Percentiles rank a stretch among this genome's conserved stretches.
Evolutionary conservation across 2,888 invertebrate genomes (phyloP).

Genomic region (Macaria notata): DNA sequence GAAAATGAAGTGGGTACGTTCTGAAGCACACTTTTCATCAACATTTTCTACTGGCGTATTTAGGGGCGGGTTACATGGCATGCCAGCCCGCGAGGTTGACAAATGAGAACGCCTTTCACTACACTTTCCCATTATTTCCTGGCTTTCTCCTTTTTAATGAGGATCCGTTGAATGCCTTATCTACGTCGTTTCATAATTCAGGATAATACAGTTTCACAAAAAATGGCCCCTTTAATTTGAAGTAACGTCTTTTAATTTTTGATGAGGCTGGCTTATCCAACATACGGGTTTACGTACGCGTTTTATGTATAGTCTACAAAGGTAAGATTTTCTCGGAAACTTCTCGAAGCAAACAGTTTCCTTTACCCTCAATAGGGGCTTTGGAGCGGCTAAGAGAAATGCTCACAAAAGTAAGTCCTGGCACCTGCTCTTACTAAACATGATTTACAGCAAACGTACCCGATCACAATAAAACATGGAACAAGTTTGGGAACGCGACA

Average conservation of each 20-base stretch:
- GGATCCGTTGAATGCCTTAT: slow-evolving; percentile 64
- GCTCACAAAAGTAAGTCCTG: slow-evolving; percentile 5
- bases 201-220: slow-evolving; percentile 38
- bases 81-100: slow-evolving; percentile 64
- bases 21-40: not conserved
- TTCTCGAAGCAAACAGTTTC: not conserved
- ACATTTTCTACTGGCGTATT: slow-evolving; percentile 10
- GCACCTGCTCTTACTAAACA: slow-evolving; percentile 6
- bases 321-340: not conserved
- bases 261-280: no score
- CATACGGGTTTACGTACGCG: no score
- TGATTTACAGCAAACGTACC: slow-evolving; percentile 12
- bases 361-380: not conserved
- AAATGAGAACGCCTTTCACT: slow-evolving; percentile 64
- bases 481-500: slow-evolving; percentile 13
- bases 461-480: slow-evolving; percentile 17
- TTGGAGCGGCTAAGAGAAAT: not conserved
- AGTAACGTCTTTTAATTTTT: no score
- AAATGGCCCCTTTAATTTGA: no score
- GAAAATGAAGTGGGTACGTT: no score
- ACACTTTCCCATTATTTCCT: slow-evolving; percentile 46
- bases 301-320: no score
- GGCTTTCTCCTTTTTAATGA: slow-evolving; percentile 59
- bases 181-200: slow-evolving; percentile 60
- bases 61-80: slow-evolving; percentile 43